phyloP scores from a whole-genome alignment of 2,113 vertebrate species.

The Callipepla californica region DNA sequence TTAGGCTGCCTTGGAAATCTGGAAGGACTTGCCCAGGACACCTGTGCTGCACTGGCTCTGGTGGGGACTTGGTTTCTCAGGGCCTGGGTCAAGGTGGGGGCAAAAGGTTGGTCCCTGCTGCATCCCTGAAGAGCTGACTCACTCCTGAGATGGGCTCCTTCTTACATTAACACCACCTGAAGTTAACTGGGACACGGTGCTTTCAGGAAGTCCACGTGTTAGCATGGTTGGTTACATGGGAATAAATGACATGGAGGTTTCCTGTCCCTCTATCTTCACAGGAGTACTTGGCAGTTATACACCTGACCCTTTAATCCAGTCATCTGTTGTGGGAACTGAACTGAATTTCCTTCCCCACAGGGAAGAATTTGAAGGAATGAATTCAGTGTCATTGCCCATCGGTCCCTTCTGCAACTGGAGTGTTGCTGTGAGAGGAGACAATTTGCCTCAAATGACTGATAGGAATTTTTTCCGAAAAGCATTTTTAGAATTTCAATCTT shows the following conservation, averaged over 20 bases:
- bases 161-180: not conserved
- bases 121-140: not conserved
- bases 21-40: not conserved
- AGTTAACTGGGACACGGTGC: not conserved
- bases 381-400: not conserved
- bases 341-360: not conserved
- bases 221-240: not conserved
- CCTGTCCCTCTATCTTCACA: not conserved
- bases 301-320: not conserved
- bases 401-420: not conserved
- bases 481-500: not conserved
- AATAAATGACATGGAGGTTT: not conserved
- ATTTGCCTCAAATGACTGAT: constrained; percentile 21
- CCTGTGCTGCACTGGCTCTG: fast-evolving
- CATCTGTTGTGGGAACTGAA: not conserved
- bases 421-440: not conserved
- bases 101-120: not conserved
- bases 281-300: not conserved
- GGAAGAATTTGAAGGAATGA: not conserved
- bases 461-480: not conserved
- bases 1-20: not conserved
- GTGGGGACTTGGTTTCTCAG: not conserved
- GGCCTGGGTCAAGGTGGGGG: not conserved
- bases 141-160: fast-evolving
- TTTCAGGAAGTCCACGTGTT: not conserved